phyloP scores from a whole-genome alignment of 2,113 vertebrate genomes.

The Ivindomyrus marchei region DNA sequence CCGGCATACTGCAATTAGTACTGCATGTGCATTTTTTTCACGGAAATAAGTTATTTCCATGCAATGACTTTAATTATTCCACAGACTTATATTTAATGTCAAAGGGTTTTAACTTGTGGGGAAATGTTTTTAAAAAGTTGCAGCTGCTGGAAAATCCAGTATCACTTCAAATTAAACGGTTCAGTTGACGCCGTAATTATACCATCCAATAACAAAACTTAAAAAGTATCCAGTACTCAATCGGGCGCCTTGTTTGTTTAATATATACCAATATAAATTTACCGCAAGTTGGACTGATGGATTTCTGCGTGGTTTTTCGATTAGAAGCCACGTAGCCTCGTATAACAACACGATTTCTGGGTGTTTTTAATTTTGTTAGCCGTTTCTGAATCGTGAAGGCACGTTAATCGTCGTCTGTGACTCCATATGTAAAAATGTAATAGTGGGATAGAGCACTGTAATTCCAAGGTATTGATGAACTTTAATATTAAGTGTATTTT shows the following conservation, averaged over 20 bases:
- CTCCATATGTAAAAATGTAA: not conserved
- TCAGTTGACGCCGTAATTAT: not conserved
- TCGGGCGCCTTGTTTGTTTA: not conserved
- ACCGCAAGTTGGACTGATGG: not conserved
- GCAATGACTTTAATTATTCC: not conserved
- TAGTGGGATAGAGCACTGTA: not conserved
- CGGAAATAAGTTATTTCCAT: not conserved
- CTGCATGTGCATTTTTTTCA: not conserved
- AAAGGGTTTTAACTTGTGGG: not conserved
- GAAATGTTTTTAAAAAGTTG: not conserved
- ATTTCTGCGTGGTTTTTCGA: not conserved
- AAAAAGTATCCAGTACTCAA: not conserved
- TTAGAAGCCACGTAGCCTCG: not conserved
- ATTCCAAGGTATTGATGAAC: not conserved
- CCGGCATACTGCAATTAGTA: not conserved
- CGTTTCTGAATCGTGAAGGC: not conserved
- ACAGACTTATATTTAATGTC: not conserved
- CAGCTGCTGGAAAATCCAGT: not conserved
- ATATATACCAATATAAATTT: not conserved
- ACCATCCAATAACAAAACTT: not conserved
- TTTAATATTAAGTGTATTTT: not conserved
- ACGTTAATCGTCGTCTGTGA: not conserved
- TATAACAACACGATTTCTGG: not conserved
- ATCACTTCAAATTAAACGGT: not conserved
- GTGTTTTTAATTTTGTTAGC: not conserved